Base-by-base conservation (phyloP, 2,797 vertebrate genomes). In the Hoplostethus mediterraneus region DNA sequence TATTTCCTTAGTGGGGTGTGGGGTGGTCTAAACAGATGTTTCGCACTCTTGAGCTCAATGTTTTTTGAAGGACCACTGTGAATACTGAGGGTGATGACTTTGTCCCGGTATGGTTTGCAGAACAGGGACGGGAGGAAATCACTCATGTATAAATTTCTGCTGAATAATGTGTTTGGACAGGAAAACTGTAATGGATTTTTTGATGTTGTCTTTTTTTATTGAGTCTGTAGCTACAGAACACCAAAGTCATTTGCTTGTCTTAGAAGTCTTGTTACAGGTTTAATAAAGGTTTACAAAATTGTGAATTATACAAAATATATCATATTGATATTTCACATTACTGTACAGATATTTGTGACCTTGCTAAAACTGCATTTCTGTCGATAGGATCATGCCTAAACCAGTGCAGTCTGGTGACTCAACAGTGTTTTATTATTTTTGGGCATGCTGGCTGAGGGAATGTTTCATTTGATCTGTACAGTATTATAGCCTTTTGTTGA, bases 321-420 rank as follows among this genome's bases (percentile, higher is more conserved):
- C 95, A 95, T 94, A 95, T 95, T 95, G 95, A 95, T 95, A 95
- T 95, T 95, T 93, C 84, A 89, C 87, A 87, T 87, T 81, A 82
- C 83, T 93, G 87, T 94, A 90, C 85, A 92, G 87, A 87, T 88
- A 84, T 91, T 86, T 89, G 86, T 85, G 77, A 82, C 82, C 75
- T 89, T 85, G 85, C 75, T 74, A 49, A 87, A 87, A 77, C 76
- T 73, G 64, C 80, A 82, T 84, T 75, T 80, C 82, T 91, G 87
- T 89, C 81, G 75, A 86, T 86, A 80, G 83, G 63, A 62, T 75
- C 83, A 88, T 80, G 69, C 60, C 74, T 65, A 54, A 85, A 77
- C 73, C 73, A 86, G 76, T 70, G 67, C 83, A 69, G 42, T 76
- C 77, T 72, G 71, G 76, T 80, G 67, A 87, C 73, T 71, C 79